Conservation (phyloP, 2,888 invertebrate species). For the Xestoiulus laeticollis region DNA sequence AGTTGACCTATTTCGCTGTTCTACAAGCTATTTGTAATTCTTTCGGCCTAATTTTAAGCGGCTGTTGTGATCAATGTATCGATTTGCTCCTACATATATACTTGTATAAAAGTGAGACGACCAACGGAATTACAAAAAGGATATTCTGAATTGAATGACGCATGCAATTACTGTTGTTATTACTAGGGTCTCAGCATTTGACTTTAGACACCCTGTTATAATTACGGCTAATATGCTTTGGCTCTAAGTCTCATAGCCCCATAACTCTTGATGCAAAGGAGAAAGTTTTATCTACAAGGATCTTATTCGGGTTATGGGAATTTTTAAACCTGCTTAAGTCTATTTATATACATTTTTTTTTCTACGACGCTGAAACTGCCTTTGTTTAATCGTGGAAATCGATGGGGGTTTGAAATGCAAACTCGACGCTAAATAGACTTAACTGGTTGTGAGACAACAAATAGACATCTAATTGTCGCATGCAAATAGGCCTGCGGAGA, state of each 20-base stretch:
- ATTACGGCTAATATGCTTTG: background rate
- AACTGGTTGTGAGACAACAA: background rate
- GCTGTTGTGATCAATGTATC: slow-evolving; percentile 3
- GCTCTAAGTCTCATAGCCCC: background rate
- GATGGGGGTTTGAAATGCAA: slow-evolving; percentile 15
- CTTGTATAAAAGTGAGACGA: background rate
- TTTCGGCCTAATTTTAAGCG: background rate
- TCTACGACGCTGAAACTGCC: background rate
- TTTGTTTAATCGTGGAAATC: slow-evolving; percentile 1
- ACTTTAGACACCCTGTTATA: slow-evolving; percentile 6
- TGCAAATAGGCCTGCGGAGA: background rate
- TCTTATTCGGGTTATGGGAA: background rate
- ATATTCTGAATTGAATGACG: background rate
- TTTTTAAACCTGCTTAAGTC: slow-evolving; percentile 8
- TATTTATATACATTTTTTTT: background rate
- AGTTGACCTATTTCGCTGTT: background rate
- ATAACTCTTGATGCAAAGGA: background rate
- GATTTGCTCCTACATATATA: background rate
- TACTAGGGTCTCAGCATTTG: slow-evolving; percentile 10
- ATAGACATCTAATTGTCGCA: background rate
- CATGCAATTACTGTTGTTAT: slow-evolving; percentile 21
- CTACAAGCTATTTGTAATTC: background rate
- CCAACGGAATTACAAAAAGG: slow-evolving; percentile 3
- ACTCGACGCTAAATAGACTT: background rate
- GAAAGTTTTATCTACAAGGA: background rate